A percentile compares a stretch with the other conserved stretches of the same genome.
These are phyloP conservation scores for Chaetophractus vellerosus DNA, from an alignment of 2,797 vertebrate species.

Conservation along the genomic window DNA sequence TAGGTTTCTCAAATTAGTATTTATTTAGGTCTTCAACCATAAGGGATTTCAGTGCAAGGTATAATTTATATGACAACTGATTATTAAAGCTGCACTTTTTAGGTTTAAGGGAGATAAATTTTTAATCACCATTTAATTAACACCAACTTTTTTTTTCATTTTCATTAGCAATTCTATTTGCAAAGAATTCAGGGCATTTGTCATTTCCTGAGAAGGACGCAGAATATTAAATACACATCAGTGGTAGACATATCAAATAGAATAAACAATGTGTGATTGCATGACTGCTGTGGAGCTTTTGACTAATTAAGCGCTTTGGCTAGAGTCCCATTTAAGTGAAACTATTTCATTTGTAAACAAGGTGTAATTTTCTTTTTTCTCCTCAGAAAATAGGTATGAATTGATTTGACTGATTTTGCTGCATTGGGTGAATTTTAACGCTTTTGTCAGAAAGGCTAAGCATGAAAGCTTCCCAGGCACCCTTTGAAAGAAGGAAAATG, in stretches of 20 bases:
- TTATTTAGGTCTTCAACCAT: conserved; percentile 74
- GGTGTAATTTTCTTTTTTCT: conserved; percentile 73
- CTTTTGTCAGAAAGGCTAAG: neutral
- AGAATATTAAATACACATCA: conserved; percentile 80
- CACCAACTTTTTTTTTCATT: conserved; percentile 72
- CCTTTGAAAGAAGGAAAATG: neutral
- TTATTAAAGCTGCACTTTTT: conserved; percentile 81
- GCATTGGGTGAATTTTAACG: conserved; percentile 61
- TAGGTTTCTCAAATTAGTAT: conserved; percentile 71
- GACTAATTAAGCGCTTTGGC: conserved; percentile 81
- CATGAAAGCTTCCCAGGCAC: neutral
- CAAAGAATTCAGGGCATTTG: conserved; percentile 83
- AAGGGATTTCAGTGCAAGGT: conserved; percentile 71
- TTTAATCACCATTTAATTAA: conserved; percentile 86
- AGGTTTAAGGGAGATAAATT: conserved; percentile 83
- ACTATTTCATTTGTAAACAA: conserved; percentile 85
- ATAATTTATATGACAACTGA: conserved; percentile 77
- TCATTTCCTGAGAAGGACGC: conserved; percentile 84
- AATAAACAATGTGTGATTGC: conserved; percentile 64
- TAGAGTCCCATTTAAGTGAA: conserved; percentile 76
- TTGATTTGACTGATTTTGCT: conserved; percentile 68
- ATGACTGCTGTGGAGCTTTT: conserved; percentile 4
- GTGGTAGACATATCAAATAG: conserved; percentile 74
- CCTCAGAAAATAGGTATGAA: conserved; percentile 71
- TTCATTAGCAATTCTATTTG: conserved; percentile 84